These are phyloP conservation scores for Sarcophaga peregrina DNA, from an alignment of 1,140 invertebrate genomes.

Conservation along the genomic window DNA sequence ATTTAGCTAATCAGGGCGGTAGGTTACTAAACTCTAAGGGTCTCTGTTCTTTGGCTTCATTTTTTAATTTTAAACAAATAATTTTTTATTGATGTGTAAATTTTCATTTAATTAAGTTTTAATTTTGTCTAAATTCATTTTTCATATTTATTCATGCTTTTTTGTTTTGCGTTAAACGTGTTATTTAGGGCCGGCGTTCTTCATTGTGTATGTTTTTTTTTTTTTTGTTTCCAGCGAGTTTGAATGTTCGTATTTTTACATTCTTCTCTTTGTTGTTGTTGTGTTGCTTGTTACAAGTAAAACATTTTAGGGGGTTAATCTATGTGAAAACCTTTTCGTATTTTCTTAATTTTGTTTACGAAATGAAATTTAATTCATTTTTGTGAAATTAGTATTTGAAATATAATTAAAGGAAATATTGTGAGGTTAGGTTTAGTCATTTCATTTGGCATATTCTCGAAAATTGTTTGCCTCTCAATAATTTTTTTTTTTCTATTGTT, in stretches of 20 bases:
- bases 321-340: not conserved
- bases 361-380: not conserved
- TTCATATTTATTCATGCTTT: not conserved
- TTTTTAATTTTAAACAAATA: not conserved
- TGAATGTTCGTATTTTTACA: too few relatives aligned
- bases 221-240: not conserved
- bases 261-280: too few relatives aligned
- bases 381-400: too few relatives aligned
- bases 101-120: not conserved
- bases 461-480: conserved; percentile 28
- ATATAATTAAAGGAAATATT: too few relatives aligned
- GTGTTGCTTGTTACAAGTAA: too few relatives aligned
- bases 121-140: not conserved
- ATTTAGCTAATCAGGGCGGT: conserved; percentile 31
- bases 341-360: not conserved
- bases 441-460: conserved; percentile 42
- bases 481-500: conserved; percentile 15
- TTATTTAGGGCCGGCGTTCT: not conserved
- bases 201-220: not conserved
- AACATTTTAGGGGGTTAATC: not conserved
- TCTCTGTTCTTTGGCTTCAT: not conserved
- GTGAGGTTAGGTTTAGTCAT: conserved; percentile 37
- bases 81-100: not conserved
- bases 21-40: conserved; percentile 35
- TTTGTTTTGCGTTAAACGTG: not conserved